Evolutionary conservation across 2,888 invertebrate genomes (phyloP), one percentile per base, ranked within the genome.

Genomic region (Ectemnius cavifrons): DNA sequence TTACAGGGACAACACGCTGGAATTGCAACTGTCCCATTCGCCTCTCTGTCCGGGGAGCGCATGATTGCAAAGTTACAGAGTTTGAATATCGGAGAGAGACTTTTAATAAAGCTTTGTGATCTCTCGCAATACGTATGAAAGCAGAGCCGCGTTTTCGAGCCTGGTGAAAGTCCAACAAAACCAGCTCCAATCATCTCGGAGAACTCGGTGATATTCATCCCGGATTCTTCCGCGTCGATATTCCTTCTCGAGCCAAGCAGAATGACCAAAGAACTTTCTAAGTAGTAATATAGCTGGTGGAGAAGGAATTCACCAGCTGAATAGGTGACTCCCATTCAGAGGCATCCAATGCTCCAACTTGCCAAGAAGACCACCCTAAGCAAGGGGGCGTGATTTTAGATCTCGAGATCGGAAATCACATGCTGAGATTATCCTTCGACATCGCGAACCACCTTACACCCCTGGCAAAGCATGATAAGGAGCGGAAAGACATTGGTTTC

Each of bases 341-440:
- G 66, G 60, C 68, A 37, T 52, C n/a, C 45, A 63, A 58, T 37
- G 37, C 37, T 28, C 11, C 47, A 67, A 73, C 61, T 75, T 45
- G 56, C 46, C 63, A 45, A 75, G 73, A 65, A 59, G 68, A 64
- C 37, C 46, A 62, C 45, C 60, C 65, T 57, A 37, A 58, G 45
- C 37, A 56, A 59, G 66, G 63, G 62, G 67, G 75, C 70, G 67
- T 78, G 69, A 71, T 75, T 71, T 72, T 68, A 71, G 61, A 37
- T 63, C 52, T 71, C 57, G 59, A 68, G 73, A 82, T 82, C 76
- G 75, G 71, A 79, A 77, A 81, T 82, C 79, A 75, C 72, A 77
- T 77, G 71, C 75, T 65, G 66, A 77, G 76, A 82, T 83, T 77
- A 81, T 82, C 78, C 81, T 73, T 65, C 66, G 75, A 71, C 73